Conservation (phyloP, 2,888 invertebrate species). For the Cephonodes hylas region DNA sequence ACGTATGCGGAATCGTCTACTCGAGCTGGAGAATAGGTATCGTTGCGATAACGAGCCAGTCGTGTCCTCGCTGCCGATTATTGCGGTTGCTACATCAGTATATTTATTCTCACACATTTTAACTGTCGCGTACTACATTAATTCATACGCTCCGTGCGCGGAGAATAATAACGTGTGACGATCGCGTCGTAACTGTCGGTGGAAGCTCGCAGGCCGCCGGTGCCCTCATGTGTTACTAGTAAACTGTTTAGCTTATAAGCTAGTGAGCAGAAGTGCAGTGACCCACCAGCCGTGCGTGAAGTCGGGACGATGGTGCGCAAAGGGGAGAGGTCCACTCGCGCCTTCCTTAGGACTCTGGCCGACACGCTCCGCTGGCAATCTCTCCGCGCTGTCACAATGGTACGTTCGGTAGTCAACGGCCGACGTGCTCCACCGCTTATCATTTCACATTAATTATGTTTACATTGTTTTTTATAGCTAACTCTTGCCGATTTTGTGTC, state of each 20-base stretch:
- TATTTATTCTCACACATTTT: constrained; percentile 43
- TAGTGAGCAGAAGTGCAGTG: constrained; percentile 64
- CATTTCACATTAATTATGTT: constrained; percentile 12
- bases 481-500: background rate
- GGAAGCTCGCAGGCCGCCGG: constrained; percentile 34
- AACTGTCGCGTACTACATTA: constrained; percentile 23
- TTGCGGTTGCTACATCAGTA: constrained; percentile 68
- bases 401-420: constrained; percentile 53
- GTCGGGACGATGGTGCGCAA: constrained; percentile 74
- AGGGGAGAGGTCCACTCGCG: constrained; percentile 69
- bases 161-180: constrained; percentile 37
- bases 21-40: constrained; percentile 69
- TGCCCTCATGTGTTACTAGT: constrained; percentile 39
- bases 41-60: constrained; percentile 75
- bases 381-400: constrained; percentile 61
- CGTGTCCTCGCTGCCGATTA: constrained; percentile 74
- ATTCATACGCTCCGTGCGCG: constrained; percentile 30
- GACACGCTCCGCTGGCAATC: constrained; percentile 73
- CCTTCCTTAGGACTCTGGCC: constrained; percentile 71
- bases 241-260: constrained; percentile 42
- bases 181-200: constrained; percentile 44
- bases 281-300: constrained; percentile 75
- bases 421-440: constrained; percentile 26
- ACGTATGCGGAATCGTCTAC: constrained; percentile 61
- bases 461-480: background rate